phyloP scores from a whole-genome alignment of 2,888 invertebrate genomes.

The Drosophila eohydei region DNA sequence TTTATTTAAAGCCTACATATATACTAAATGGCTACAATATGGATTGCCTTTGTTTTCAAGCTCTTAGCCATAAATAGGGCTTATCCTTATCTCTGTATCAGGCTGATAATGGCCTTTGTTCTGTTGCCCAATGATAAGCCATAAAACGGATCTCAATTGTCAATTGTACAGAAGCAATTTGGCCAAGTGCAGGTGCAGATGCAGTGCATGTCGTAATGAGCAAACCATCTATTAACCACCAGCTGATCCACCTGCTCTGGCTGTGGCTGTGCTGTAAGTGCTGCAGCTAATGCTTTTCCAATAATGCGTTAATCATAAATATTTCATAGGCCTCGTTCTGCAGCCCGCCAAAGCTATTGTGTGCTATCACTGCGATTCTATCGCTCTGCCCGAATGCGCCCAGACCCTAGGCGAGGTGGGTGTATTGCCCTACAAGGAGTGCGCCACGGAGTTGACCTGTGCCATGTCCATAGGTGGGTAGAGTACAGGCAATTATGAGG shows the following conservation, averaged over 20 bases:
- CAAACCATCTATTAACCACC: not conserved
- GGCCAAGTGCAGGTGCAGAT: conserved; percentile 15
- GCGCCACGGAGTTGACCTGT: conserved; percentile 68
- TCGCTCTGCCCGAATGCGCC: conserved; percentile 73
- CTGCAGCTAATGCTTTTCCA: conserved; percentile 35
- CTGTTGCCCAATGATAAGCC: conserved; percentile 36
- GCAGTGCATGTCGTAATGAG: conserved; percentile 19
- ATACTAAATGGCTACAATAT: not conserved
- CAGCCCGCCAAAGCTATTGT: conserved; percentile 54
- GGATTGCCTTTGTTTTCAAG: conserved; percentile 13
- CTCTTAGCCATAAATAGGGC: conserved; percentile 4
- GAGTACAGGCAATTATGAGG: not conserved
- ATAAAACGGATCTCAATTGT: conserved; percentile 32
- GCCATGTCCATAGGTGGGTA: conserved; percentile 78
- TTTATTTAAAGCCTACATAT: not conserved
- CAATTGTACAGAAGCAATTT: conserved; percentile 18
- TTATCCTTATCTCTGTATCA: conserved; percentile 39
- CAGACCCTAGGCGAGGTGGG: conserved; percentile 70
- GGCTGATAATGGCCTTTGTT: conserved; percentile 42
- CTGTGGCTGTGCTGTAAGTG: conserved; percentile 37
- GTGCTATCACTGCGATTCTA: conserved; percentile 82
- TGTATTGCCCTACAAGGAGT: conserved; percentile 67
- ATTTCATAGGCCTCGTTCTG: conserved; percentile 33
- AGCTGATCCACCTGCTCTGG: conserved; percentile 8
- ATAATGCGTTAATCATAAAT: conserved; percentile 19